Base-by-base conservation (phyloP, 2,888 invertebrate genomes). In the Lasioglossum calceatum region DNA sequence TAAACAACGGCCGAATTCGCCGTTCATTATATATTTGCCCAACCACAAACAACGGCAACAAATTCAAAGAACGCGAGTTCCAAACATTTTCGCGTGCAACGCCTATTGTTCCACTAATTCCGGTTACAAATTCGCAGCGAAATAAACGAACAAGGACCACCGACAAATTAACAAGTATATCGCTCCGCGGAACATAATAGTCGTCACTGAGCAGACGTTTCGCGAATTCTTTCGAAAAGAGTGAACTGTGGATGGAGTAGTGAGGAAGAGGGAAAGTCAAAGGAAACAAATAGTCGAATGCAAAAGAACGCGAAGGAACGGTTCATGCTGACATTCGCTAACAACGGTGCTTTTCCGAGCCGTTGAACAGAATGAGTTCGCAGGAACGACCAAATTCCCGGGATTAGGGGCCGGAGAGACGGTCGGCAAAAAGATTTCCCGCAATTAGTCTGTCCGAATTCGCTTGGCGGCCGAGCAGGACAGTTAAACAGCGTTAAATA, bases 401-500 rank as follows among this genome's bases (percentile, higher is more conserved):
- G 47, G 27, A 67, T 83, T 67, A 58, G 61, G 44, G 61, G 61
- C 71, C 54, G 10, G 54, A n/a, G 54, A 71, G 81, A 32, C 58
- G 75, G 36, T 44, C 44, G 32, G 70, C 83, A 84, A 83, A 84
- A 84, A 83, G 77, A 70, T 14, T 42, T 39, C 19, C 16, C 16
- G 84, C 77, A 84, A 84, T 84, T 84, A 84, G 84, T 70, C 27
- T 16, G 77, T 58, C 39, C 39, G 74, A 84, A 78, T 71, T 58
- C 23, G 58, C 54, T 12, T n/a, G 36, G 23, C 16, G n/a, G 58
- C 19, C 36, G 39, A 36, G 77, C 47, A 58, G 5, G 78, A 47
- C 84, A 39, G 84, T 83, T 85, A 61, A 85, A 85, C 78, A 71
- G 78, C 67, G 78, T 78, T 78, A 74, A 85, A 84, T 75, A 85